A percentile compares a stretch with the other conserved stretches of the same genome.
phyloP scores from a whole-genome alignment of 2,113 vertebrate genomes.

The Plestiodon gilberti region DNA sequence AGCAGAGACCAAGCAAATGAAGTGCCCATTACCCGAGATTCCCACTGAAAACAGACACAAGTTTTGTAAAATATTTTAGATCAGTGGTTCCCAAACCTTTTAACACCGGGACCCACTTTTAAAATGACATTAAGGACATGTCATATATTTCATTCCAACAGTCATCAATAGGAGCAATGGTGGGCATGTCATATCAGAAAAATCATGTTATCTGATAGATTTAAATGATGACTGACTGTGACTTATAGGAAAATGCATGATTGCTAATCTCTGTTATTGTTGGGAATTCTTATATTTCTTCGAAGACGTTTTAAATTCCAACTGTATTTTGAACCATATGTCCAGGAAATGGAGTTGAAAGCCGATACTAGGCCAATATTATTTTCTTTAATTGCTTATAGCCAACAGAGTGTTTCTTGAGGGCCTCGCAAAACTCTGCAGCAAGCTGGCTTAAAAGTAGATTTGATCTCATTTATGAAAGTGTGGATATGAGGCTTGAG shows the following conservation, averaged over 20 bases:
- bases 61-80: neutral
- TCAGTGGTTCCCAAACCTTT: too few species aligned
- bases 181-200: conserved; percentile 34
- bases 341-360: conserved; percentile 76
- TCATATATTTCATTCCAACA: conserved; percentile 34
- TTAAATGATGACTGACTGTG: conserved; percentile 68
- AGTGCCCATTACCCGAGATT: neutral
- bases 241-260: conserved; percentile 62
- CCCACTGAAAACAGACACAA: neutral
- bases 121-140: too few species aligned
- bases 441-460: conserved; percentile 56
- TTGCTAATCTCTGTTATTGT: conserved; percentile 57
- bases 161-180: conserved; percentile 43
- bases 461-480: conserved; percentile 64
- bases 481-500: conserved; percentile 48
- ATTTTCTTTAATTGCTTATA: conserved; percentile 72
- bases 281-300: conserved; percentile 72
- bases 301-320: conserved; percentile 70
- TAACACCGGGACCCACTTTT: too few species aligned
- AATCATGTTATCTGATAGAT: conserved; percentile 59
- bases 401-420: conserved; percentile 63
- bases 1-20: neutral
- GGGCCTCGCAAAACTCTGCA: conserved; percentile 38
- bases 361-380: conserved; percentile 66
- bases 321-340: conserved; percentile 71